Base-by-base conservation (phyloP, 2,888 invertebrate genomes). In the Autographa pulchrina region DNA sequence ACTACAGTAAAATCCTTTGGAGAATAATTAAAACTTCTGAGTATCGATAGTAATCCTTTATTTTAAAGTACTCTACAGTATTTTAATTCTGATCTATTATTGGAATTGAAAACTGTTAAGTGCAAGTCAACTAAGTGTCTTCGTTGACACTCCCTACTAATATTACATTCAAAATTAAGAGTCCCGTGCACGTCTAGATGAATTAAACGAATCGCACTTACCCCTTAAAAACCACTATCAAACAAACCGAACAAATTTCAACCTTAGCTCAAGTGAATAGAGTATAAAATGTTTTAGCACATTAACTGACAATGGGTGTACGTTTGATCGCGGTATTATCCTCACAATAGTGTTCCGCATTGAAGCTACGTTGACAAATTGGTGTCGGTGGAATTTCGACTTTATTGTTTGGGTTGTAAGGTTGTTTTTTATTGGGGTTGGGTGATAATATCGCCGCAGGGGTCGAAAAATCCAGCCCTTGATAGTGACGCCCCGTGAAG, bases 271-370 rank as follows among this genome's bases (percentile, higher is more conserved):
- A 2, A 0, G n/a, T 0, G 0, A 0, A 0, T 80, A 92, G 82
- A 85, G 88, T 83, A 68, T n/a, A 82, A 71, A 87, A 54, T 80
- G 70, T 73, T 71, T 69, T 35, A 41, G 43, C 48, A 59, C 0
- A 1, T 66, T 62, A 62, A 70, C 74, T 87, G 88, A 93, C 93
- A 94, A 94, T 88, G 91, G 89, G 90, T 83, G 89, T 92, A 90
- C 93, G 92, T 95, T 94, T 95, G 94, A 95, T 93, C 93, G 94
- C 85, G 89, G 94, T 90, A 95, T 96, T 95, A 95, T 94, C 93
- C 90, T 91, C 90, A 94, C 93, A 94, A 95, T 95, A 94, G 95
- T 94, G 93, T 93, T 92, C 91, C 89, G 91, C 90, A 93, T 92
- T 93, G 93, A 92, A 92, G 93, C 91, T 88, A 90, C 92, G 93